Evolutionary conservation across 2,888 invertebrate genomes (phyloP), one percentile per base, ranked within the genome.

Genomic region (Brenthis hecate): DNA sequence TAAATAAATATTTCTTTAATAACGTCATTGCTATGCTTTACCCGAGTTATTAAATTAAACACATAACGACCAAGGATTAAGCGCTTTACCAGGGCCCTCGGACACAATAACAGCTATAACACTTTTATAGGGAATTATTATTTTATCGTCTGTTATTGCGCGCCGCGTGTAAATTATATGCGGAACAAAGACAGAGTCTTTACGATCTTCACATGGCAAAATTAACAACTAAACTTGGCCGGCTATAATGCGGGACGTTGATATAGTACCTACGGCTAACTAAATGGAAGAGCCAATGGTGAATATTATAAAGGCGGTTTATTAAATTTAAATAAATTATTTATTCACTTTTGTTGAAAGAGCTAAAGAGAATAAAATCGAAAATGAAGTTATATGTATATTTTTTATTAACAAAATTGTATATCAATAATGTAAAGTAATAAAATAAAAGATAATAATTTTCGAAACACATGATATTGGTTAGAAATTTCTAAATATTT

Each of bases 141-240:
- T 75, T 74, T 74, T 72, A 74, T 66, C 66, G 72, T 69, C 72
- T 67, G 66, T 76, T 76, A 74, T 73, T 70, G 70, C 72, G 68
- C 53, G 73, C 66, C 68, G 62, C 50, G 72, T 73, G 72, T 75
- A 73, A 76, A 75, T 76, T 74, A 77, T 73, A 69, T 58, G 62
- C 51, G 65, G 54, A 69, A 74, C 78, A 77, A 72, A 79, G 79
- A 76, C 76, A 65, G 74, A 48, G 76, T 74, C 80, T 71, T 80
- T 78, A 81, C 72, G 81, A 73, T 75, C 64, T 73, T 70, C 72
- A 65, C 73, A 63, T 53, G 62, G 74, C 72, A 69, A 73, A 77
- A 81, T 82, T 76, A 80, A 78, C 78, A 77, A 76, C 75, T 78
- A 73, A 78, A 80, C 79, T 78, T 78, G 77, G 65, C 60, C 68